phyloP scores from a whole-genome alignment of 2,113 vertebrate genomes.

The Tragelaphus scriptus region DNA sequence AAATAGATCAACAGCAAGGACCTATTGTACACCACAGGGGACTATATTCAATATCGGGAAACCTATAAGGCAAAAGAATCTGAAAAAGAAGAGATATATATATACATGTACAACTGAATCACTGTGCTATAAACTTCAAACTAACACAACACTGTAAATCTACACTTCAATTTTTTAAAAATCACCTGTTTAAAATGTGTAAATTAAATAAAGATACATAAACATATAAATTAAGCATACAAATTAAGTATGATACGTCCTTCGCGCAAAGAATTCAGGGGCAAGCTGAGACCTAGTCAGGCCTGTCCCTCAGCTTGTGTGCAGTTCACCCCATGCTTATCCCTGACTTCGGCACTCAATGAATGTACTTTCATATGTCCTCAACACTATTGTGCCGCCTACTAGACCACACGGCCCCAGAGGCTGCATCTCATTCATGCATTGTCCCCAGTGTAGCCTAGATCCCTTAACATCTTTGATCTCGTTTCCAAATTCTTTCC shows the following conservation, averaged over 20 bases:
- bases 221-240: not conserved
- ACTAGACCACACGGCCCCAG: not conserved
- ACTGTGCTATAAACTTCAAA: not conserved
- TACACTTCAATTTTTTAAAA: not conserved
- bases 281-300: not conserved
- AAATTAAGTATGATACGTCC: not conserved
- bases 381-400: not conserved
- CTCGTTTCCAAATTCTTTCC: not conserved
- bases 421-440: not conserved
- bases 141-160: not conserved
- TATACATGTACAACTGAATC: not conserved
- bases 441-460: not conserved
- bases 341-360: not conserved
- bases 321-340: not conserved
- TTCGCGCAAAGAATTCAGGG: not conserved
- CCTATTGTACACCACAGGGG: not conserved
- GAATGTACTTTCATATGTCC: not conserved
- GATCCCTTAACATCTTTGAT: not conserved
- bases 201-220: not conserved
- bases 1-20: not conserved
- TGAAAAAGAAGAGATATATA: not conserved
- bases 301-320: not conserved
- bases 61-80: not conserved
- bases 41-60: not conserved
- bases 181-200: not conserved